A percentile compares a stretch with the other conserved stretches of the same genome.
Evolutionary conservation across 2,113 vertebrate species (phyloP).

Genomic region (Sebastes fasciatus): DNA sequence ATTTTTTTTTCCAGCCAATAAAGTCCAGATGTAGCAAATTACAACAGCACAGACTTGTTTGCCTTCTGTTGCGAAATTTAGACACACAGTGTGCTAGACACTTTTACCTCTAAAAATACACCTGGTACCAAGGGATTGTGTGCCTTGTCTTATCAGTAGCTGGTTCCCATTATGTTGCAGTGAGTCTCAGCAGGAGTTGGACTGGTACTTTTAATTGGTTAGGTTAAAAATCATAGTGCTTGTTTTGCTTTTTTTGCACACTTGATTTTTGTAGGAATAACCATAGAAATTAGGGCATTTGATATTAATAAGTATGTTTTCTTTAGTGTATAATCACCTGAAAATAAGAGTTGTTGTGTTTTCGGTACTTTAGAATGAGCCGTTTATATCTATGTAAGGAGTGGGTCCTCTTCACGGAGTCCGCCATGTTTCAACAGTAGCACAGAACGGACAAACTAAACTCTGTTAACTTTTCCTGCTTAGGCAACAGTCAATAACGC

Average conservation of each 20-base stretch:
- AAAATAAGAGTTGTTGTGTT: no score
- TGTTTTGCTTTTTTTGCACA: neutral
- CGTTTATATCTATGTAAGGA: no score
- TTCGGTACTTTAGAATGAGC: no score
- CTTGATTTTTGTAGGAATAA: neutral
- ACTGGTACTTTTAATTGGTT: neutral
- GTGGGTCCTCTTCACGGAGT: no score
- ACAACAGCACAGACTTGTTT: constrained; percentile 40
- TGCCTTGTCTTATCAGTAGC: constrained; percentile 38
- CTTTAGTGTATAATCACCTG: no score
- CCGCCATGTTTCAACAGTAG: no score
- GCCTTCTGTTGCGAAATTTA: constrained; percentile 51
- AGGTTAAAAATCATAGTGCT: constrained; percentile 10
- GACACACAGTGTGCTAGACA: constrained; percentile 36
- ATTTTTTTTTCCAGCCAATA: neutral
- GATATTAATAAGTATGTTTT: no score
- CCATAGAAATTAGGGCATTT: neutral
- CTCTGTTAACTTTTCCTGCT: no score
- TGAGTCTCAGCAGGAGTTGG: constrained; percentile 10
- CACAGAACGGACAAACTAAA: no score
- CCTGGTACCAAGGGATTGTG: constrained; percentile 28
- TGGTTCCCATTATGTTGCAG: constrained; percentile 32
- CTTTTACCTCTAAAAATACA: constrained; percentile 64
- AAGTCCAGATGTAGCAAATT: constrained; percentile 54
- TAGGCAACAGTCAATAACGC: no score